Evolutionary conservation across 1,140 invertebrate species (phyloP).

Genomic region (Drosophila orena): DNA sequence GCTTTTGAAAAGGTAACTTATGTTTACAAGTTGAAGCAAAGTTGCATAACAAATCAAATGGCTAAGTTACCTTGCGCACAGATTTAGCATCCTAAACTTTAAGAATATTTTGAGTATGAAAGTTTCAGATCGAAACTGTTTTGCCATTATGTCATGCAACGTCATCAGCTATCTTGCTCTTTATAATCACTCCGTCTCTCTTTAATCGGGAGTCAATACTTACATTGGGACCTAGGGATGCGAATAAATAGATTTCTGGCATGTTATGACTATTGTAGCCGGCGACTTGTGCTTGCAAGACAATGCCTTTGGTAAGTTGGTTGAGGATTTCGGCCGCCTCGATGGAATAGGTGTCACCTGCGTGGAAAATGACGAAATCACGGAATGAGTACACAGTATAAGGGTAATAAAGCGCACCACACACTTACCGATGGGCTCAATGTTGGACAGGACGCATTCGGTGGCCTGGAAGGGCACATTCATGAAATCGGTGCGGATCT

Average conservation of each 20-base stretch:
- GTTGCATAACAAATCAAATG: background rate
- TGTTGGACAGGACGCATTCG: conserved; percentile 95
- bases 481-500: conserved; percentile 97
- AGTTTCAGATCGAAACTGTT: background rate
- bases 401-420: no score
- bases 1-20: background rate
- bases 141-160: background rate
- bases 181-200: conserved; percentile 20
- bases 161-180: background rate
- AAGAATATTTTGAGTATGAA: no score
- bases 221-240: conserved; percentile 89
- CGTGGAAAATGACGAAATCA: conserved; percentile 19
- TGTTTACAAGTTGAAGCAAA: background rate
- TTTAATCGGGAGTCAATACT: conserved; percentile 66
- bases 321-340: conserved; percentile 91
- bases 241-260: conserved; percentile 92
- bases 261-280: conserved; percentile 91
- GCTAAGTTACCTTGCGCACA: background rate
- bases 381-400: background rate
- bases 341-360: conserved; percentile 88
- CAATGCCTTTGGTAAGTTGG: conserved; percentile 90
- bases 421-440: conserved; percentile 91
- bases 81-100: no score
- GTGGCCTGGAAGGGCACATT: conserved; percentile 97
- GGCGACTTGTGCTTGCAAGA: conserved; percentile 94